Base-by-base conservation (phyloP, 2,113 vertebrate genomes). In the Pogona vitticeps region DNA sequence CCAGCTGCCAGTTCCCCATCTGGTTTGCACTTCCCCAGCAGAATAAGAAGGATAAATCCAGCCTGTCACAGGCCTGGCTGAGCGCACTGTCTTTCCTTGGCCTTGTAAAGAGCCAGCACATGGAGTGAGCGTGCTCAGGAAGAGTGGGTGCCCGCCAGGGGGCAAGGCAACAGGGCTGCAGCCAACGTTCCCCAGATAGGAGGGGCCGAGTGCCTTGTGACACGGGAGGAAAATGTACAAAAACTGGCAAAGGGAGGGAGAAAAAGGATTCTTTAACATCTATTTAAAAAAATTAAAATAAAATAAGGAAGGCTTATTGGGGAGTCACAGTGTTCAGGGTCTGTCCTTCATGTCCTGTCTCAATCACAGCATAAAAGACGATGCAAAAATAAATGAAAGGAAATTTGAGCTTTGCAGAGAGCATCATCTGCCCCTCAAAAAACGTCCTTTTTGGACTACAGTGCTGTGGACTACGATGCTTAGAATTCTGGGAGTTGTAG, bases 11-110 rank as follows among this genome's bases (percentile, higher is more conserved):
- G 85, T n/a, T 56, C 85, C 59, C 77, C 85, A 81, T 87, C 78
- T 87, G 85, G 38, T 81, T 82, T 87, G 85, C 21, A 12, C 78
- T 87, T 82, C 70, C 85, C 65, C 71, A 40, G 59, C 58, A 12
- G 78, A 81, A 65, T n/a, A 75, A 76, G 70, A 58, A 56, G n/a
- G n/a, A 82, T 76, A 87, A 87, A 87, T 87, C 78, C 85, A 81
- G 85, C 58, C 40, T 46, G 56, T 81, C 77, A 14, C 26, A 28
- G 70, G 56, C 71, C 79, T 81, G 85, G 85, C 38, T 73, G 70
- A 65, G 59, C 52, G 70, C 58, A 75, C 70, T 40, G 17, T 42
- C 79, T 87, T 87, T 75, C 58, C 71, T 75, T 65, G n/a, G 85
- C 58, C 85, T 81, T 15, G 1, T 36, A 86, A 81, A 86, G 40